Percentiles rank a stretch among this genome's conserved stretches.
phyloP scores from a whole-genome alignment of 2,797 vertebrate species.

The Oreonectes daqikongensis region DNA sequence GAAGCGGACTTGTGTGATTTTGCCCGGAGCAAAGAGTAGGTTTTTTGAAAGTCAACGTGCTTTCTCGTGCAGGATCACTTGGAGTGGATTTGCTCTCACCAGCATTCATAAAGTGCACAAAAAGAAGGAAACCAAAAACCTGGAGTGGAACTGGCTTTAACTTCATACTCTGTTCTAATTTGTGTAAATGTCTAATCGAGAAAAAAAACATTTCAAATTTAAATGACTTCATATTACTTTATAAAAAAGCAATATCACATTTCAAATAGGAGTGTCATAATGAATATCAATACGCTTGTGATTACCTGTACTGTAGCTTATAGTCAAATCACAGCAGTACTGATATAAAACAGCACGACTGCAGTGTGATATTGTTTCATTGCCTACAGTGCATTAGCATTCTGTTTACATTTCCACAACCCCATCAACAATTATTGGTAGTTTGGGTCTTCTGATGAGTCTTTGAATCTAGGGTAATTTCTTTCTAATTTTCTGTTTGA shows the following conservation, averaged over 20 bases:
- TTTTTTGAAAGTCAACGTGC: constrained; percentile 1
- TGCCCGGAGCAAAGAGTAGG: neutral
- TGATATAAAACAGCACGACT: neutral
- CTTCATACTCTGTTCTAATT: no score
- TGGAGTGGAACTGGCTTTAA: no score
- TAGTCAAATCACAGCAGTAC: neutral
- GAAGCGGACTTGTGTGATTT: neutral
- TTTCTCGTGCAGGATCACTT: neutral
- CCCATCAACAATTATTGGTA: constrained; percentile 17
- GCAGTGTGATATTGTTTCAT: neutral
- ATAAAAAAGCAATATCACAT: neutral
- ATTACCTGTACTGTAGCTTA: neutral
- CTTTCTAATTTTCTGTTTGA: constrained; percentile 3
- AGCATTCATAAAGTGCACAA: no score
- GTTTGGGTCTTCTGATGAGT: neutral
- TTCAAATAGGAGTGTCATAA: neutral
- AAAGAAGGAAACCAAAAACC: no score
- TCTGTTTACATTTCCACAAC: neutral
- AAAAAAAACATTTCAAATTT: no score
- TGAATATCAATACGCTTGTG: neutral
- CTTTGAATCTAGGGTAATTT: constrained; percentile 12
- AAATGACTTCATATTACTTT: neutral
- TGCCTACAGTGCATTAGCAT: neutral
- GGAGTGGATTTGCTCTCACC: neutral
- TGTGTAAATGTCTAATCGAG: no score